Evolutionary conservation across 1,140 invertebrate genomes (phyloP), one percentile per base, ranked within the genome.

Genomic region (Ruditapes philippinarum): DNA sequence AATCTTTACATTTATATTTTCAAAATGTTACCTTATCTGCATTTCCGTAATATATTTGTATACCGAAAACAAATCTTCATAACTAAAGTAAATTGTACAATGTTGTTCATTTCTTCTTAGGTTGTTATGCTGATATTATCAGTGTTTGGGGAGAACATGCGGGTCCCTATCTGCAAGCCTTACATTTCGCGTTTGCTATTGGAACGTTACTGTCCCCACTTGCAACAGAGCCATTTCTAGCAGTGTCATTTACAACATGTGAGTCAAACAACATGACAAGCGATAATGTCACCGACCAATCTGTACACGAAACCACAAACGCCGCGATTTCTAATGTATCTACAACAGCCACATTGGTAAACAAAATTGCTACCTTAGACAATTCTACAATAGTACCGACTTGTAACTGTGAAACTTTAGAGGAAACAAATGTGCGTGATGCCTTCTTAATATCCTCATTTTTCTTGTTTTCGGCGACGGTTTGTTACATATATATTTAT

Each of bases 81-180:
- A n/a, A n/a, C n/a, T n/a, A n/a, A n/a, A n/a, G n/a, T n/a, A n/a
- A n/a, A n/a, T n/a, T n/a, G 45, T 49, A 49, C 45, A 11, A 7
- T 7, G 7, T 49, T 49, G 45, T 49, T 49, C 45, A 49, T 49
- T 49, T 19, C 45, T 74, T 89, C 74, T 40, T 91, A 96, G 96
- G 96, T 60, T 93, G 93, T 3, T 96, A 96, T 92, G 94, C 96
- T 4, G 89, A 95, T 60, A 95, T 95, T 81, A 81, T 96, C 33
- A 90, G 95, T 79, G 89, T 96, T 9, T 96, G 96, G 96, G 95
- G 95, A 11, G 95, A 94, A 42, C 91, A 95, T 33, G 95, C 95
- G 19, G 74, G 51, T 42, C 60, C 73, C 0, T 90, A 79, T 65
- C 68, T 90, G 33, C 89, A 85, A 38, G 51, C 62, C 12, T 19